Conservation (phyloP, 2,797 vertebrate genomes). For the Falco cherrug region DNA sequence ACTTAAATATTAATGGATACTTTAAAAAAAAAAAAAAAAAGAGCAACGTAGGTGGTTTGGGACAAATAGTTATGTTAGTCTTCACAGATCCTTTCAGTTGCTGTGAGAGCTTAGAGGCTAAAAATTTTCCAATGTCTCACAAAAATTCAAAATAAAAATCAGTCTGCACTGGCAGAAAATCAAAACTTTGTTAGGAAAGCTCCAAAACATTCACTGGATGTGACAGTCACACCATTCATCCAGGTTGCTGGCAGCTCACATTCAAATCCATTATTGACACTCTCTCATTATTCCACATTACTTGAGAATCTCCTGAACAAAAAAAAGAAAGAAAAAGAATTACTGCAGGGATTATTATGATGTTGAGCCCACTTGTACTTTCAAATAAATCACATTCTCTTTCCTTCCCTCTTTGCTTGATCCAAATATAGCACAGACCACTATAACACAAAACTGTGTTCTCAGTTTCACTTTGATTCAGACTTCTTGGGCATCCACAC, state of each 20-base stretch:
- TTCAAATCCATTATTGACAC: background rate
- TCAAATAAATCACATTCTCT: background rate
- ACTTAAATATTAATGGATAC: background rate
- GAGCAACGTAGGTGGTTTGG: background rate
- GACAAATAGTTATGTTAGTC: background rate
- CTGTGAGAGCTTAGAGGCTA: background rate
- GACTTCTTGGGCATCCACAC: background rate
- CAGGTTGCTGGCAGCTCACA: background rate
- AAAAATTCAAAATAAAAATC: background rate
- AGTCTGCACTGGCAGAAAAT: background rate
- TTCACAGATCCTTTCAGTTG: background rate
- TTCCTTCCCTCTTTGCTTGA: background rate
- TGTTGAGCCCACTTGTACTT: background rate
- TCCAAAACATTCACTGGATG: background rate
- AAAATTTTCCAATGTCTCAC: background rate
- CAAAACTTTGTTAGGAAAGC: background rate
- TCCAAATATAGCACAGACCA: background rate
- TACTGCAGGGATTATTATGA: background rate
- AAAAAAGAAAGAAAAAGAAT: background rate
- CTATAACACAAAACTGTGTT: background rate
- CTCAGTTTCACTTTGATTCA: background rate
- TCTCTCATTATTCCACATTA: background rate
- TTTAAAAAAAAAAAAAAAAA: background rate
- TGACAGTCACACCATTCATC: background rate
- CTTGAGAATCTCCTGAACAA: background rate